Conservation (phyloP, 1,140 invertebrate species). For the Chymomyza costata region DNA sequence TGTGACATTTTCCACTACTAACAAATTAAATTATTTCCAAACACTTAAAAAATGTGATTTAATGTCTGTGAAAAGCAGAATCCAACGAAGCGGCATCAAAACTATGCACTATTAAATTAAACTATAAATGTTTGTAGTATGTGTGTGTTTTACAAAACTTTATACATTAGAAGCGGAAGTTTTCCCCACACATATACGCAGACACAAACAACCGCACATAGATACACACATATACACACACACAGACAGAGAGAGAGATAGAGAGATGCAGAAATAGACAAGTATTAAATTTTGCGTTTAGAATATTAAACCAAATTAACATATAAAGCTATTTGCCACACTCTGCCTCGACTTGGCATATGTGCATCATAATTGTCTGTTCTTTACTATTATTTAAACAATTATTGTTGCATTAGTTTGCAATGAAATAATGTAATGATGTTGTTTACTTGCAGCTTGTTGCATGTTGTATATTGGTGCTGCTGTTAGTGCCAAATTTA, state of each 20-base stretch:
- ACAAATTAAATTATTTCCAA: conserved; percentile 59
- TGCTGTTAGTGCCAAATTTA: conserved; percentile 27
- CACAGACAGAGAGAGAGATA: too few species aligned
- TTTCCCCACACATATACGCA: conserved; percentile 21
- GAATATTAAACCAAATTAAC: conserved; percentile 61
- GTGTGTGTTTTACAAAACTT: conserved; percentile 51
- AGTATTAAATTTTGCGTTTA: conserved; percentile 19
- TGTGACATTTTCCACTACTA: conserved; percentile 34
- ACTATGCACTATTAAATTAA: conserved; percentile 61
- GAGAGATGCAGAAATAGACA: neutral
- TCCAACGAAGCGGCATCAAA: conserved; percentile 14
- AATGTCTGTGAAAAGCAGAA: conserved; percentile 32
- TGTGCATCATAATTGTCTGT: conserved; percentile 40
- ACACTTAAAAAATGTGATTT: conserved; percentile 68
- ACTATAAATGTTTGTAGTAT: conserved; percentile 58
- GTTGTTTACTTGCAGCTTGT: conserved; percentile 40
- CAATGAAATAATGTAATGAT: conserved; percentile 36
- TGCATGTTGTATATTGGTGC: too few species aligned
- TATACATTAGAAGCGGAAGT: too few species aligned
- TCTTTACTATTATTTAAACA: conserved; percentile 57
- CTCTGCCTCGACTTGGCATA: conserved; percentile 14
- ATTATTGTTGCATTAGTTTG: conserved; percentile 66
- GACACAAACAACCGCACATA: conserved; percentile 2
- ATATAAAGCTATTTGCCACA: too few species aligned
- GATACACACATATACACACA: conserved; percentile 3